Evolutionary conservation across 1,140 invertebrate species (phyloP).

Genomic region (Antheraea pernyi): DNA sequence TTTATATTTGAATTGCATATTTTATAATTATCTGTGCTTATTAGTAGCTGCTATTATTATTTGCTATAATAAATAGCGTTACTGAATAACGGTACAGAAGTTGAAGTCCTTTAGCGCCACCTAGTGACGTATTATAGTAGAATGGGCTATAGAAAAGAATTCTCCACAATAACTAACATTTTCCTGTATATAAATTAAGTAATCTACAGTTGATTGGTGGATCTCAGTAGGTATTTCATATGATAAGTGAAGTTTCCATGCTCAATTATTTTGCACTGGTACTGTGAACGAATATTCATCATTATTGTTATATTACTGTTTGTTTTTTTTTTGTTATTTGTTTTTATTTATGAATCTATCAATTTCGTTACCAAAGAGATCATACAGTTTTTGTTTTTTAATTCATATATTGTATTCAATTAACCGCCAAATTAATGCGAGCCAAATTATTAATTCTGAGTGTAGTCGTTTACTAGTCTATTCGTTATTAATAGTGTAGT

Average conservation of each 20-base stretch:
- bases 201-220: constrained; percentile 74
- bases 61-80: no score
- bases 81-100: no score
- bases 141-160: no score
- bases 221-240: constrained; percentile 68
- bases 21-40: no score
- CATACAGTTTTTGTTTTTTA: background rate
- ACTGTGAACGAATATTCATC: constrained; percentile 64
- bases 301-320: constrained; percentile 42
- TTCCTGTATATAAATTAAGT: constrained; percentile 53
- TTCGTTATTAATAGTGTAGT: background rate
- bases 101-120: no score
- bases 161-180: no score
- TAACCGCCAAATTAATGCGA: constrained; percentile 17
- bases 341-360: constrained; percentile 31
- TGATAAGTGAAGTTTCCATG: constrained; percentile 61
- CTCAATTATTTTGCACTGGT: constrained; percentile 63
- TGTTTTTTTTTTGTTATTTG: constrained; percentile 22
- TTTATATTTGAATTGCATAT: no score
- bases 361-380: constrained; percentile 38
- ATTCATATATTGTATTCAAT: background rate
- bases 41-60: no score
- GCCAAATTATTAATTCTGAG: constrained; percentile 26
- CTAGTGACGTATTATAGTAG: no score
- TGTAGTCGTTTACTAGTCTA: constrained; percentile 13